Base-by-base conservation (phyloP, 2,797 vertebrate species). In the Champsocephalus esox region DNA sequence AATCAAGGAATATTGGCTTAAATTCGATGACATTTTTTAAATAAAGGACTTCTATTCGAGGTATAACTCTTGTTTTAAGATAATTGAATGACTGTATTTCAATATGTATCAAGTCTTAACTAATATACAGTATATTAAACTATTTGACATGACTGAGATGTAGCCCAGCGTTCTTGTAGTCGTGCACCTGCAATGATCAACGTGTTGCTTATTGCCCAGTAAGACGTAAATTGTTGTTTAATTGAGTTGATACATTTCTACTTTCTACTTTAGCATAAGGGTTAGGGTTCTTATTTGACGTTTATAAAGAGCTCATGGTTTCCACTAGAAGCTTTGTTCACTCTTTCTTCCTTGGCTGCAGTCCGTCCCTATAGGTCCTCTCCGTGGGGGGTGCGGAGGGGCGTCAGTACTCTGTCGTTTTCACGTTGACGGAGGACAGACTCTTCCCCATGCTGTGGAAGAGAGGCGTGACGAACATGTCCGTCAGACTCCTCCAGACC, bases 401-500 rank as follows among this genome's bases (percentile, higher is more conserved):
- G 6, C 0, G 45, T 66, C 90, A 96, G 84, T 93, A 89, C 6
- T 92, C 93, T 45, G 92, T 92, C 75, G 94, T 85, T 9, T 83
- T 92, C 49, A 97, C 79, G 13, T 89, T 95, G 73, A 97, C 38
- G 32, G 94, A 93, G 21, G 97, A 95, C 87, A 97, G 93, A 79
- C 83, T 89, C 49, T 89, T 95, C 24, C 96, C 96, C 38, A 95
- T 28, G 65, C 97, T 98, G 21, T 88, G 86, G 85, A 90, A 97
- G 70, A 97, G 66, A 0, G 97, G 98, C 0, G 87, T 82, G 0
- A 98, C 0, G 0, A 97, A 92, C 78, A 86, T 87, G 79, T 97
- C 95, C 7, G 88, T 96, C 91, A 97, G 72, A 55, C 92, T 96
- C 82, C 89, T 96, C 97, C 98, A 99, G 66, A 99, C 77, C 32